phyloP scores from a whole-genome alignment of 2,888 invertebrate species.

The Metellina segmentata region DNA sequence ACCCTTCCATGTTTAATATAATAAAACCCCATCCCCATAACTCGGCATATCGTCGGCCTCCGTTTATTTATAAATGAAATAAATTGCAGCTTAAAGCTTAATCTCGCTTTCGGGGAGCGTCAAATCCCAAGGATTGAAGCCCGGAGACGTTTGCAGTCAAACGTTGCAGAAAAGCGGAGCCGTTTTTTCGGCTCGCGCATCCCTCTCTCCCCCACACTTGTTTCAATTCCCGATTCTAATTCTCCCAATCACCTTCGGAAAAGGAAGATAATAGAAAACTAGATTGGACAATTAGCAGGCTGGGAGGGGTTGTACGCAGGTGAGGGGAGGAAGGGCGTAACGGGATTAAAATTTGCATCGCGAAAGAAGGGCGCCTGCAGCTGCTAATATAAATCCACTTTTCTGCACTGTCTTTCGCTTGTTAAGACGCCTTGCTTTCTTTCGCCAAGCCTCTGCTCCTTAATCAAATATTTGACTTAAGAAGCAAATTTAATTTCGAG shows the following conservation, averaged over 20 bases:
- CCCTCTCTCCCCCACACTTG: conserved; percentile 1
- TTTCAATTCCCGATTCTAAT: conserved; percentile 61
- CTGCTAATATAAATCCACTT: conserved; percentile 76
- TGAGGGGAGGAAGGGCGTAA: conserved; percentile 42
- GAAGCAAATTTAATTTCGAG: conserved; percentile 76
- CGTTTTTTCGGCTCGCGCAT: conserved; percentile 28
- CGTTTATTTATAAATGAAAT: conserved; percentile 43
- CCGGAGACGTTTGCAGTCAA: conserved; percentile 17
- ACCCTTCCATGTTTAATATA: not conserved
- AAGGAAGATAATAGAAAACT: conserved; percentile 75
- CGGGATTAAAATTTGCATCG: conserved; percentile 74
- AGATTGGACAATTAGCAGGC: conserved; percentile 72
- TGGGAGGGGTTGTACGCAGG: conserved; percentile 46
- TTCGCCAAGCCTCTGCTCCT: conserved; percentile 60
- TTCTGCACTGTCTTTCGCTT: conserved; percentile 64
- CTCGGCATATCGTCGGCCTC: not conserved
- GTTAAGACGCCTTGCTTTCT: conserved; percentile 62
- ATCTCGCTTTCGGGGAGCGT: not conserved
- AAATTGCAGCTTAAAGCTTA: not conserved
- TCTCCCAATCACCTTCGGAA: conserved; percentile 69
- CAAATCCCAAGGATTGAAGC: conserved; percentile 31
- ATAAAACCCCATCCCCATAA: not conserved
- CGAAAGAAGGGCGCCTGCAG: conserved; percentile 72
- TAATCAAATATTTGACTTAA: conserved; percentile 77
- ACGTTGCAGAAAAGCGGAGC: conserved; percentile 19